Evolutionary conservation across 1,140 invertebrate genomes (phyloP), one percentile per base, ranked within the genome.

Genomic region (Calephelis virginiensis): DNA sequence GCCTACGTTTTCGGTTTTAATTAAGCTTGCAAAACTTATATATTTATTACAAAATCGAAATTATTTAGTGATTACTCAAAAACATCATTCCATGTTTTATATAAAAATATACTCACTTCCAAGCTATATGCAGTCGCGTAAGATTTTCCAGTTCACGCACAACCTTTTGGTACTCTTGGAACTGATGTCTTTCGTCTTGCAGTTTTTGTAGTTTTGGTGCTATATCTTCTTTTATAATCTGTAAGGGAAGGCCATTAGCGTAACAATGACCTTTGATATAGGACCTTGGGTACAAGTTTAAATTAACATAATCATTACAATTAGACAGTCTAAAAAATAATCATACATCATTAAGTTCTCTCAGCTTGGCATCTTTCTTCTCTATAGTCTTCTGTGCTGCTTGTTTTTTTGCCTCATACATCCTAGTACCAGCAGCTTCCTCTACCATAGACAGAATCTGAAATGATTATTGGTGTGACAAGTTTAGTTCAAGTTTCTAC

Each of bases 371-470:
- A 91, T 99, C 97, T 91, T 99, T 99, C 79, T 98, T 98, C 71
- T 97, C 96, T 69, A 99, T 98, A 0, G 95, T 96, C 81, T 95
- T 97, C 69, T 97, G 93, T 0, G 98, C 96, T 45, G 93, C 93
- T 76, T 97, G 95, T 80, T 98, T 98, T 84, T 99, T 99, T 0
- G 94, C 94, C 90, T 99, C 98, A 91, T 99, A 99, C 94, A 99
- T 96, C 79, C 96, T 95, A 1, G 99, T 99, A n/a, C 99, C 99
- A 1, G 98, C 98, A 37, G 99, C 98, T 93, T 99, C 99, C 92
- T 99, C 99, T 67, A 99, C 96, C 98, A 99, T 99, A 0, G 97
- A 97, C 45, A 99, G 92, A 84, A 99, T 99, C 95, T 94, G 61
- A 5, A 77, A 73, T 50, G 14, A 28, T 1, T 17, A 17, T 17